These are phyloP conservation scores for Sebastes matsubarae DNA, from an alignment of 2,797 vertebrate species.

Conservation along the genomic window DNA sequence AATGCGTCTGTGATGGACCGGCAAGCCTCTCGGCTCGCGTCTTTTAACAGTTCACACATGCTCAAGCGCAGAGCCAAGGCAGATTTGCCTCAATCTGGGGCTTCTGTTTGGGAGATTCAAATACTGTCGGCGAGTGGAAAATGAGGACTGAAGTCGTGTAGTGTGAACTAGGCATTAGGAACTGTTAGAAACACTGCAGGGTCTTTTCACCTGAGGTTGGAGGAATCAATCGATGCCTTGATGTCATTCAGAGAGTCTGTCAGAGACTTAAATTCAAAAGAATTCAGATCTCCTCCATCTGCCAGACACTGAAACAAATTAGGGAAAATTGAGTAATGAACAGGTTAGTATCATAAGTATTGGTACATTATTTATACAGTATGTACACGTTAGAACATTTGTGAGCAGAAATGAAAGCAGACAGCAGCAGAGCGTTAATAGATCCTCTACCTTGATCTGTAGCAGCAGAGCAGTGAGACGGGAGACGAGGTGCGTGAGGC, in stretches of 20 bases:
- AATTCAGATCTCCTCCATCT: slow-evolving; percentile 96
- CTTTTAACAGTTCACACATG: no score
- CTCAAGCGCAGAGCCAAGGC: no score
- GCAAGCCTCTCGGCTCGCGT: no score
- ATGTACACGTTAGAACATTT: not conserved
- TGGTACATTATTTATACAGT: no score
- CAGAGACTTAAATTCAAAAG: slow-evolving; percentile 98
- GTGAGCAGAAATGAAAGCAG: not conserved
- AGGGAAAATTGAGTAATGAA: not conserved
- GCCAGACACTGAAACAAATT: slow-evolving; percentile 89
- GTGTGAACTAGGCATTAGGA: not conserved
- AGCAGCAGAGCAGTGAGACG: slow-evolving; percentile 94
- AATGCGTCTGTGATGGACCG: no score
- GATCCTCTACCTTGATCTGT: slow-evolving; percentile 91
- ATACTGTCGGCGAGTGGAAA: not conserved
- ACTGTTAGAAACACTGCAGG: not conserved
- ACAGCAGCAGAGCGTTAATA: not conserved
- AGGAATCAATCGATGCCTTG: slow-evolving; percentile 94
- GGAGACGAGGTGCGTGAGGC: slow-evolving; percentile 92
- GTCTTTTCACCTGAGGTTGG: slow-evolving; percentile 92
- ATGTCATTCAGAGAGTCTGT: slow-evolving; percentile 98
- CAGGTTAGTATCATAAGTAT: no score
- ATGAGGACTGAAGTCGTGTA: not conserved
- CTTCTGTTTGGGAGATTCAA: not conserved
- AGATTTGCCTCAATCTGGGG: not conserved